phyloP scores from a whole-genome alignment of 2,113 vertebrate species.

The Rhabdornis inornatus region DNA sequence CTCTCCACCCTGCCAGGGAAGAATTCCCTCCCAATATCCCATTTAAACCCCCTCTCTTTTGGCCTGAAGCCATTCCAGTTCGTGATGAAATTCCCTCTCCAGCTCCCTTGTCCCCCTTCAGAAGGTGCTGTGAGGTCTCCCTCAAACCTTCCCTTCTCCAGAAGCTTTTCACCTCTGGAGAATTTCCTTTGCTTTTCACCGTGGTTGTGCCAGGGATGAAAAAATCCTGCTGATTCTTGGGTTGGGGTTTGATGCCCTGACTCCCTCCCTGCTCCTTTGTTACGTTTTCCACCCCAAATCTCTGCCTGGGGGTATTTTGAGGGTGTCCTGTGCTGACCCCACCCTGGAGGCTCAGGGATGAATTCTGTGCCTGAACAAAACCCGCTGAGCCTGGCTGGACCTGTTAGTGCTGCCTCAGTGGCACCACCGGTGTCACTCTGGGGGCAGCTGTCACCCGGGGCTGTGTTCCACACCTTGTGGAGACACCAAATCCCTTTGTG shows the following conservation, averaged over 20 bases:
- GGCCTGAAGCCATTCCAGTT: background rate
- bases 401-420: background rate
- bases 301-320: background rate
- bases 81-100: background rate
- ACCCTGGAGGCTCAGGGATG: background rate
- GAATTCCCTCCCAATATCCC: background rate
- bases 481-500: accelerated
- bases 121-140: background rate
- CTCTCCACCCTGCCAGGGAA: accelerated
- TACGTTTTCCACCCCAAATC: background rate
- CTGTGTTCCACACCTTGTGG: background rate
- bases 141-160: background rate
- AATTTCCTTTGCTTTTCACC: background rate
- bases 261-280: background rate
- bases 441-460: background rate
- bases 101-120: too few species aligned
- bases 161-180: background rate
- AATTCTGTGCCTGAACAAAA: background rate
- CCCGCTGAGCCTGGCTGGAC: accelerated
- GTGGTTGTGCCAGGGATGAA: background rate
- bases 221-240: accelerated
- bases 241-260: background rate
- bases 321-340: accelerated
- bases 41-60: background rate
- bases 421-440: accelerated